A percentile compares a stretch with the other conserved stretches of the same genome.
Evolutionary conservation across 2,888 invertebrate genomes (phyloP).

Genomic region (Philereme vetulata): DNA sequence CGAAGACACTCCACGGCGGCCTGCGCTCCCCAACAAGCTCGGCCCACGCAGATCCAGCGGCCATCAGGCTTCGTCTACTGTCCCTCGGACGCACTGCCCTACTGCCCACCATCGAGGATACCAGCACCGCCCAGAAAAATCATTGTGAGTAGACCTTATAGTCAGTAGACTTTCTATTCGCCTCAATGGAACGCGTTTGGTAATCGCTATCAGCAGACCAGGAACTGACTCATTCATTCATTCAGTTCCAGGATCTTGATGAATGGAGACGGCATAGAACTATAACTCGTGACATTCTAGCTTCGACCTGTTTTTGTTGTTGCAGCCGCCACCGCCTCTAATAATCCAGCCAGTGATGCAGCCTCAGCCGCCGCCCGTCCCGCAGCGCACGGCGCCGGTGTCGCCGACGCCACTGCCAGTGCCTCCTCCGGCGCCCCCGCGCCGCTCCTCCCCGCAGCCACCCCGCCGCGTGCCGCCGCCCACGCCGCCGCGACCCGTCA

Average conservation of each 20-base stretch:
- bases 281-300: too few relatives aligned
- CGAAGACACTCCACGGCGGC: conserved; percentile 76
- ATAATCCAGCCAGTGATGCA: conserved; percentile 62
- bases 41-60: conserved; percentile 47
- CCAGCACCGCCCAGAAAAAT: conserved; percentile 59
- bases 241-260: too few relatives aligned
- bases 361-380: conserved; percentile 70
- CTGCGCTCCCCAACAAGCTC: conserved; percentile 60
- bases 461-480: conserved; percentile 76
- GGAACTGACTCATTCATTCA: too few relatives aligned
- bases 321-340: conserved; percentile 61
- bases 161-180: too few relatives aligned
- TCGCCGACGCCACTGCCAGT: conserved; percentile 61
- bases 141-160: conserved; percentile 37
- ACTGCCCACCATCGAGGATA: conserved; percentile 78
- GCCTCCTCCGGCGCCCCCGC: conserved; percentile 68
- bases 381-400: conserved; percentile 62
- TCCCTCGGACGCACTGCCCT: conserved; percentile 79
- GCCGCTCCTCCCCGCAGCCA: conserved; percentile 64
- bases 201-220: too few relatives aligned
- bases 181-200: too few relatives aligned
- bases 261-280: too few relatives aligned
- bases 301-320: conserved; percentile 25
- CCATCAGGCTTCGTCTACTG: conserved; percentile 76
- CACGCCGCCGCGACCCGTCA: conserved; percentile 62